Percentiles rank a stretch among this genome's conserved stretches.
These are phyloP conservation scores for Lithophane socia DNA, from an alignment of 2,888 invertebrate genomes.

Conservation along the genomic window DNA sequence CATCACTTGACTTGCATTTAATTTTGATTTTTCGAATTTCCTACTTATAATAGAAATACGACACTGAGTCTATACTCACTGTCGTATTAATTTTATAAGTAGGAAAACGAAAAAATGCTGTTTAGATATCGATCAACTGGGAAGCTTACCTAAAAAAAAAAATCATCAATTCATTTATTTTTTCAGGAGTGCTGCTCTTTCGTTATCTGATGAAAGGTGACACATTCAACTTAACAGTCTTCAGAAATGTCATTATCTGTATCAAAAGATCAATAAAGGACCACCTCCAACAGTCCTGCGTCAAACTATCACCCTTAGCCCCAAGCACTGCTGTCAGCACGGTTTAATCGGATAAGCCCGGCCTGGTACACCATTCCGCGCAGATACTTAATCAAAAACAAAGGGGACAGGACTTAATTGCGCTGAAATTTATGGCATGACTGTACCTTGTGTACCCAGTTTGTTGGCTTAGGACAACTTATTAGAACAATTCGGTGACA, in stretches of 20 bases:
- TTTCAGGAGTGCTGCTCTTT: not conserved
- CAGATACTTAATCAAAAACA: slow-evolving; percentile 78
- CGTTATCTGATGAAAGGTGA: slow-evolving; percentile 7
- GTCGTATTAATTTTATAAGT: not conserved
- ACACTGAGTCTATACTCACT: too few species aligned
- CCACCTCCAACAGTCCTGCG: slow-evolving; percentile 7
- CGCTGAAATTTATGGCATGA: slow-evolving; percentile 71
- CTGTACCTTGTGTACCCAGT: slow-evolving; percentile 61
- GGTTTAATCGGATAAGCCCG: slow-evolving; percentile 62
- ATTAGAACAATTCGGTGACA: slow-evolving; percentile 68
- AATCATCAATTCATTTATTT: too few species aligned
- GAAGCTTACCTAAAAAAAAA: too few species aligned
- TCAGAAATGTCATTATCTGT: not conserved
- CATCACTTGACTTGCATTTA: not conserved
- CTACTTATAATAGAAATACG: too few species aligned
- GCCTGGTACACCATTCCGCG: slow-evolving; percentile 54
- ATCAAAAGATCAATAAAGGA: not conserved
- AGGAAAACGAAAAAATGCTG: not conserved
- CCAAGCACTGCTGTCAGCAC: slow-evolving; percentile 47
- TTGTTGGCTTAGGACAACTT: slow-evolving; percentile 69
- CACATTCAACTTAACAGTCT: not conserved
- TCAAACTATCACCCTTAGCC: slow-evolving; percentile 39
- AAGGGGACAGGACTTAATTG: slow-evolving; percentile 74
- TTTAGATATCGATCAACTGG: too few species aligned
- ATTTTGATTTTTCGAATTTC: not conserved